Evolutionary conservation across 2,888 invertebrate species (phyloP).

Genomic region (Arrhopalites spinosus): DNA sequence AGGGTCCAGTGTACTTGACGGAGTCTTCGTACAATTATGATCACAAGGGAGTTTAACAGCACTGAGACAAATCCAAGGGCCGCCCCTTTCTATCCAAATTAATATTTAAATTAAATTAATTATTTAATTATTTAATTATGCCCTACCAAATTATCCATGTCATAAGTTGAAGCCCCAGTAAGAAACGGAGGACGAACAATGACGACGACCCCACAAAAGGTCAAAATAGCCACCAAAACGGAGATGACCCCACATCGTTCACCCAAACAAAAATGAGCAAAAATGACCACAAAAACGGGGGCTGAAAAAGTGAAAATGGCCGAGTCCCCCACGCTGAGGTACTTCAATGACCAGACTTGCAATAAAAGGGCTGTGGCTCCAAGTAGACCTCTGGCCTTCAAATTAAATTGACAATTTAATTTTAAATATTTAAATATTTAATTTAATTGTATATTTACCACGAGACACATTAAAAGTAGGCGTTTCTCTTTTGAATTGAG

Average conservation of each 20-base stretch:
- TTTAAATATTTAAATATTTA: constrained; percentile 1
- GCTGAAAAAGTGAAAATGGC: constrained; percentile 40
- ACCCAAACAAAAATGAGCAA: constrained; percentile 34
- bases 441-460: constrained; percentile 26
- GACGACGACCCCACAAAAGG: constrained; percentile 10
- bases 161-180: constrained; percentile 6
- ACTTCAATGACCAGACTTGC: constrained; percentile 45
- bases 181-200: constrained; percentile 27
- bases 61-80: constrained; percentile 41
- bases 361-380: constrained; percentile 46
- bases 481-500: constrained; percentile 14
- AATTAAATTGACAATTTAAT: too few relatives aligned
- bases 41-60: constrained; percentile 41
- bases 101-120: neutral
- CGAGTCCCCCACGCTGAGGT: constrained; percentile 45
- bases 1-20: constrained; percentile 47
- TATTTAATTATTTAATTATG: neutral
- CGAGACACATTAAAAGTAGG: constrained; percentile 22
- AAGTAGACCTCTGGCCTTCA: constrained; percentile 45
- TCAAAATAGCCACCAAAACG: constrained; percentile 17
- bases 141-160: constrained; percentile 17
- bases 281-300: constrained; percentile 48
- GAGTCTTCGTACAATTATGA: constrained; percentile 47
- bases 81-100: constrained; percentile 39
- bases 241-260: constrained; percentile 28